phyloP scores from a whole-genome alignment of 30 jellyfish, hydroid and myxozoan genomes.

The Catostylus mosaicus region DNA sequence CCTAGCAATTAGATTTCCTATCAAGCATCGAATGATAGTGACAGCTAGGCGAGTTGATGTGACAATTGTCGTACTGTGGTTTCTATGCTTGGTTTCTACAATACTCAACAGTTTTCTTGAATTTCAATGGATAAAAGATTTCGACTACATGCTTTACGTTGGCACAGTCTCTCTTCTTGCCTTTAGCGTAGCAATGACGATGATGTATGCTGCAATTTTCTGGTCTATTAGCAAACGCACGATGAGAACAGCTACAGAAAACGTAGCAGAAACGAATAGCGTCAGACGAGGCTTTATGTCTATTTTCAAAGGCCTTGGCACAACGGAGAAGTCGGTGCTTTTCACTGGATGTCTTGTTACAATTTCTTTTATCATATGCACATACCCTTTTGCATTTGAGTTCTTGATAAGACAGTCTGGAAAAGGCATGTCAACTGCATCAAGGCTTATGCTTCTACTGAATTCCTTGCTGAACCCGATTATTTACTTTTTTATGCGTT shows the following conservation, averaged over 20 bases:
- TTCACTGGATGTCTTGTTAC: conserved; percentile 45
- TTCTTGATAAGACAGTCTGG: not conserved
- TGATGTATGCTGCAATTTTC: not conserved
- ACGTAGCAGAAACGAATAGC: not conserved
- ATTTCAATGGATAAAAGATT: not conserved
- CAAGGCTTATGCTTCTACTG: conserved; percentile 19
- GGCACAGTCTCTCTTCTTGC: not conserved
- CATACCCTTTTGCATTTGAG: conserved; percentile 60
- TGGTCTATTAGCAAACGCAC: not conserved
- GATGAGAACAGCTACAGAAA: not conserved
- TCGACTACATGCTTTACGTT: not conserved
- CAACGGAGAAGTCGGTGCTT: conserved; percentile 3
- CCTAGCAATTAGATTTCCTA: conserved; percentile 27
- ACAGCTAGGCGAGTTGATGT: conserved; percentile 1
- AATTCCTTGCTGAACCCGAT: conserved; percentile 56
- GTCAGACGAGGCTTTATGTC: not conserved
- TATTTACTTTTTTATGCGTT: conserved; percentile 55
- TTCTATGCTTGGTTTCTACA: not conserved
- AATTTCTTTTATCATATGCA: conserved; percentile 32
- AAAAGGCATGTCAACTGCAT: not conserved
- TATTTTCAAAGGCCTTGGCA: not conserved
- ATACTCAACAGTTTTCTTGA: not conserved
- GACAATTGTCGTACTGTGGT: not conserved
- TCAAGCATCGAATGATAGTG: conserved; percentile 22
- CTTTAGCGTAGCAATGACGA: not conserved